A percentile compares a stretch with the other conserved stretches of the same genome.
Conservation (phyloP, 2,888 invertebrate genomes). For the Trissolcus brochymenae region DNA sequence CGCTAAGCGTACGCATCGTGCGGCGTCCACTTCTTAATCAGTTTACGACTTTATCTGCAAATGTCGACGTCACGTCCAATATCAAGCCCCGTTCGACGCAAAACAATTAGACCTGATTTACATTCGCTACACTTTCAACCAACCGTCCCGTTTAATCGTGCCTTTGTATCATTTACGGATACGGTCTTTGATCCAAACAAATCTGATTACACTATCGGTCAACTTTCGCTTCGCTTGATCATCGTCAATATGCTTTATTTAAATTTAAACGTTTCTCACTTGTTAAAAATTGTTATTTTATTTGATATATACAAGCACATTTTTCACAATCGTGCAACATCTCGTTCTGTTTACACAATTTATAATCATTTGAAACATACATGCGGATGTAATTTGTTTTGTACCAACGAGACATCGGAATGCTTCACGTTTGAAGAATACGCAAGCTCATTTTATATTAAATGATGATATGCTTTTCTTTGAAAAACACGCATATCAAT, state of each 20-base stretch:
- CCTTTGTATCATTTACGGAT: constrained; percentile 26
- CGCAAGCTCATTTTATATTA: constrained; percentile 15
- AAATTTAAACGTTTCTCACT: background rate
- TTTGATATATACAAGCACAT: too few species aligned
- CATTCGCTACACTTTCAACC: constrained; percentile 15
- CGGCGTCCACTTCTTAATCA: constrained; percentile 33
- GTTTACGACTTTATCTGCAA: constrained; percentile 42
- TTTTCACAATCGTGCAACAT: too few species aligned
- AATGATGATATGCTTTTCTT: constrained; percentile 27
- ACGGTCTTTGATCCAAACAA: constrained; percentile 20
- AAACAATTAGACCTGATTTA: constrained; percentile 38
- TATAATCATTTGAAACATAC: too few species aligned
- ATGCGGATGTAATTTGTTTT: too few species aligned
- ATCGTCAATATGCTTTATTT: background rate
- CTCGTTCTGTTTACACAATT: too few species aligned
- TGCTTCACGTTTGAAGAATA: constrained; percentile 10
- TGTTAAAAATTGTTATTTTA: too few species aligned
- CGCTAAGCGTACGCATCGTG: constrained; percentile 22
- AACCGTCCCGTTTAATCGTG: constrained; percentile 20
- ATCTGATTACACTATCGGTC: constrained; percentile 17
- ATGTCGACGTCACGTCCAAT: constrained; percentile 22
- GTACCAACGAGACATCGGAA: constrained; percentile 8
- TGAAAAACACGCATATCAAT: constrained; percentile 33
- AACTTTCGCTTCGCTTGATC: constrained; percentile 11
- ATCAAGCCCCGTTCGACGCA: constrained; percentile 6